These are phyloP conservation scores for Daphoenositta chrysoptera DNA, from an alignment of 2,113 vertebrate species.

Conservation along the genomic window DNA sequence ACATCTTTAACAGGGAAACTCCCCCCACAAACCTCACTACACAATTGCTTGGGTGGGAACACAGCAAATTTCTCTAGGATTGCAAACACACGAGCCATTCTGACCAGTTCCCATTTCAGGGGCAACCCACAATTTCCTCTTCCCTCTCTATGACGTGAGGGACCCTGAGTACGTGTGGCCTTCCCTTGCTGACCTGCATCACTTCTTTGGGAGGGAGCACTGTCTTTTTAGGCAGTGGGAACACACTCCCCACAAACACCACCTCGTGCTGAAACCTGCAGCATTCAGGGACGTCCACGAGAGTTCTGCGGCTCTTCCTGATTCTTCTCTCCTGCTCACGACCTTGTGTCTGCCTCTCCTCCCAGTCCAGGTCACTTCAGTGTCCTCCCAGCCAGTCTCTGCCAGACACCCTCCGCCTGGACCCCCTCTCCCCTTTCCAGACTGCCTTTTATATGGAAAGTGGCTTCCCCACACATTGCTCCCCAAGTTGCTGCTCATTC, in stretches of 20 bases:
- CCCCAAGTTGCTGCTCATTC: background rate
- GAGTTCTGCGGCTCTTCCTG: background rate
- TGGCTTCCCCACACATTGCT: background rate
- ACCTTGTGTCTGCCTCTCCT: background rate
- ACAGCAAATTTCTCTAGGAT: background rate
- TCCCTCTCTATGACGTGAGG: rapidly evolving
- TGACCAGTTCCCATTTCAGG: background rate
- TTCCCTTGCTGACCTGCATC: background rate
- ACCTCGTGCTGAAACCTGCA: background rate
- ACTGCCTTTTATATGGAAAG: background rate
- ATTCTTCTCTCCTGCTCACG: rapidly evolving
- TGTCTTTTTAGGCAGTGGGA: background rate
- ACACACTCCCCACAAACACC: rapidly evolving
- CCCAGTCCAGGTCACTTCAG: rapidly evolving
- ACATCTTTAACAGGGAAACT: background rate
- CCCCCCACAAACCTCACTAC: background rate
- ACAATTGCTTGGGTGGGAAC: background rate
- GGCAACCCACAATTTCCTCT: background rate
- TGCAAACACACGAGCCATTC: background rate
- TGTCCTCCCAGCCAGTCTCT: no score
- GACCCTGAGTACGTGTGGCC: rapidly evolving
- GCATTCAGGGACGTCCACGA: rapidly evolving
- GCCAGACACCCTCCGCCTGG: background rate
- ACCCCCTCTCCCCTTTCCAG: background rate
- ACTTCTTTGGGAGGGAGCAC: background rate